phyloP scores from a whole-genome alignment of 2,113 vertebrate species.

The Manacus vitellinus region DNA sequence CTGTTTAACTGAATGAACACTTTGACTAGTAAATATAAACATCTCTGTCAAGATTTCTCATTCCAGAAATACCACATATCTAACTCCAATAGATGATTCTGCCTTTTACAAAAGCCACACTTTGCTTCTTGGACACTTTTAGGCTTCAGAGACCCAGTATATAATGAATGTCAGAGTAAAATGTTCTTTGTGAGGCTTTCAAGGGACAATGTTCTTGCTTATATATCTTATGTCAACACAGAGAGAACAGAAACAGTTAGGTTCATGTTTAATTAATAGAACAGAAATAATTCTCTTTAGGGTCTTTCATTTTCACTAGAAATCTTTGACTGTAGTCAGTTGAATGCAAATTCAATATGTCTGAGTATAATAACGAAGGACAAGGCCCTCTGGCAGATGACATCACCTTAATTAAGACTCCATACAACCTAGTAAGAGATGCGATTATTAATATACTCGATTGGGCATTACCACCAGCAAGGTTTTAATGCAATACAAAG shows the following conservation, averaged over 20 bases:
- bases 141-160: neutral
- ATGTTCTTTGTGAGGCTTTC: neutral
- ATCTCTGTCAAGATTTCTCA: neutral
- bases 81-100: neutral
- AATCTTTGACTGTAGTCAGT: neutral
- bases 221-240: neutral
- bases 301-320: neutral
- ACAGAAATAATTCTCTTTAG: neutral
- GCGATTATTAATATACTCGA: neutral
- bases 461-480: neutral
- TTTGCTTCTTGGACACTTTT: neutral
- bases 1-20: neutral
- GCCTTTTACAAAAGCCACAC: neutral
- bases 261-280: neutral
- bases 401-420: neutral
- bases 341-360: neutral
- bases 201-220: neutral
- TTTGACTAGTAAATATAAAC: neutral
- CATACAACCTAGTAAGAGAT: neutral
- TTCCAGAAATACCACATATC: neutral
- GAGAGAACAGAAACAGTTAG: neutral
- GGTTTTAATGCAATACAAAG: neutral
- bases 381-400: neutral
- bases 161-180: neutral
- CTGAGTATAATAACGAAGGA: neutral